phyloP scores from a whole-genome alignment of 1,140 invertebrate genomes.

The Armadillidium nasatum region DNA sequence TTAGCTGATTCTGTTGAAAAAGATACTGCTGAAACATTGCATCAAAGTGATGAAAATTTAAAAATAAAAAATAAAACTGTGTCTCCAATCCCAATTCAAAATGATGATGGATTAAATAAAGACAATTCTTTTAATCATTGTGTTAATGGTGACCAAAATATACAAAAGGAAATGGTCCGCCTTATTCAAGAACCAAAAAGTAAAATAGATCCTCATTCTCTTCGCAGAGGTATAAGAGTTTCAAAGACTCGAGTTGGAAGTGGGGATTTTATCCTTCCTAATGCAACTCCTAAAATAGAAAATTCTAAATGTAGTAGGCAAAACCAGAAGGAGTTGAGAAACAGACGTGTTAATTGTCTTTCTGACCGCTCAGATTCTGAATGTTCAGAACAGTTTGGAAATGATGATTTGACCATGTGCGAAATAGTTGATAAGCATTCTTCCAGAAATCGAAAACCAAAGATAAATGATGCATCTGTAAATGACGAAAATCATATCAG shows the following conservation, averaged over 20 bases:
- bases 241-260: slow-evolving; percentile 34
- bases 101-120: too few relatives aligned
- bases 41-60: too few relatives aligned
- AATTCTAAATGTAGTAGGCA: slow-evolving; percentile 30
- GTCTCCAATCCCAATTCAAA: too few relatives aligned
- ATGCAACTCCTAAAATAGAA: slow-evolving; percentile 14
- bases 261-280: slow-evolving; percentile 24
- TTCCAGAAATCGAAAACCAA: slow-evolving; percentile 37
- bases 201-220: slow-evolving; percentile 20
- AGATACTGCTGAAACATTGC: too few relatives aligned
- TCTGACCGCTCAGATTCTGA: slow-evolving; percentile 40
- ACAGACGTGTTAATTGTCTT: slow-evolving; percentile 33
- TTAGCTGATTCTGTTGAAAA: too few relatives aligned
- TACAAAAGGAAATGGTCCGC: slow-evolving; percentile 24
- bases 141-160: too few relatives aligned
- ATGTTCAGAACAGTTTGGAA: slow-evolving; percentile 33
- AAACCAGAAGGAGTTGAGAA: slow-evolving; percentile 23
- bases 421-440: slow-evolving; percentile 41
- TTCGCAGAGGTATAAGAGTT: slow-evolving; percentile 38
- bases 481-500: slow-evolving; percentile 31
- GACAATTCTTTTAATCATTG: too few relatives aligned
- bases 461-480: slow-evolving; percentile 34
- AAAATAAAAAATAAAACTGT: too few relatives aligned
- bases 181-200: slow-evolving; percentile 28
- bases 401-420: slow-evolving; percentile 29